phyloP scores from a whole-genome alignment of 1,140 invertebrate species.

The Tetragnatha versicolor region DNA sequence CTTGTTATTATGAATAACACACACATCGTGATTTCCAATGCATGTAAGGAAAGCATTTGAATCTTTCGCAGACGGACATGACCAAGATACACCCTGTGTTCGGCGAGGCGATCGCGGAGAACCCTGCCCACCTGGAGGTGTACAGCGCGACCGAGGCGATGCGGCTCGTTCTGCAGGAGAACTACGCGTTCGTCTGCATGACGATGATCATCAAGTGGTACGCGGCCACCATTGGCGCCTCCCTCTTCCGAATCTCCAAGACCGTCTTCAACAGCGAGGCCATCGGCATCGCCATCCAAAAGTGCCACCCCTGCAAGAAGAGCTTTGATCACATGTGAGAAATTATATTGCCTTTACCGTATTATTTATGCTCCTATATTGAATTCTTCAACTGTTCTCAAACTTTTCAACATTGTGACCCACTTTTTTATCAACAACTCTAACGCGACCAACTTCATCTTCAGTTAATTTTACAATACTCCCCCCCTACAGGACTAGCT shows the following conservation, averaged over 20 bases:
- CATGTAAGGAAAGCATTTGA: neutral
- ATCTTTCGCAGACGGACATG: constrained; percentile 18
- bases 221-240: neutral
- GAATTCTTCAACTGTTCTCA: neutral
- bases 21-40: too few species aligned
- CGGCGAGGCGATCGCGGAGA: neutral
- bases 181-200: constrained; percentile 40
- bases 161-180: constrained; percentile 8
- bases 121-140: neutral
- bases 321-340: constrained; percentile 47
- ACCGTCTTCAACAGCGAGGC: constrained; percentile 11
- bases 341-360: too few species aligned
- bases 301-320: constrained; percentile 43
- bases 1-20: too few species aligned
- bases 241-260: constrained; percentile 6
- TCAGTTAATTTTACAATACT: too few species aligned
- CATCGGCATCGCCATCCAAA: constrained; percentile 27
- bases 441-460: too few species aligned
- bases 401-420: too few species aligned
- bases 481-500: too few species aligned
- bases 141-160: neutral
- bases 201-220: constrained; percentile 31
- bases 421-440: neutral
- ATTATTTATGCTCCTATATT: too few species aligned
- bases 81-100: constrained; percentile 18